Percentiles rank a stretch among this genome's conserved stretches.
Conservation (phyloP, 2,113 vertebrate genomes). For the Microtus pennsylvanicus region DNA sequence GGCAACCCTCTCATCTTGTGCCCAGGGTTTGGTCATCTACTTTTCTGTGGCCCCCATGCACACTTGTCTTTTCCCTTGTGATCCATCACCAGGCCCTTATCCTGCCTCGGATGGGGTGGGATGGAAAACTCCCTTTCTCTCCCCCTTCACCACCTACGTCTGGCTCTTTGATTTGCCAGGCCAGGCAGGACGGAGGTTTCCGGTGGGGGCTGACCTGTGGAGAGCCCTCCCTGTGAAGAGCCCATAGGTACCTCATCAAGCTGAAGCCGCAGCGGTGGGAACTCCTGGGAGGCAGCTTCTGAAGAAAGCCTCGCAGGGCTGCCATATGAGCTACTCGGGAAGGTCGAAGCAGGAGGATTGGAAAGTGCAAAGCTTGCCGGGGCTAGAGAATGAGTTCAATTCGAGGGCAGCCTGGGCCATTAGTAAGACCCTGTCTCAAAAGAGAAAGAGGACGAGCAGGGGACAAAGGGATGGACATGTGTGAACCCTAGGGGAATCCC, state of each 20-base stretch:
- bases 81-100: conserved; percentile 58
- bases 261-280: not conserved
- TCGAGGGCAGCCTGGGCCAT: not conserved
- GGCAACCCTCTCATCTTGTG: conserved; percentile 63
- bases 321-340: not conserved
- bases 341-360: not conserved
- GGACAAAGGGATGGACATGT: not conserved
- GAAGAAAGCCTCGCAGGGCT: not conserved
- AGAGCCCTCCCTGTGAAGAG: not conserved
- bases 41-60: not conserved
- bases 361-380: not conserved
- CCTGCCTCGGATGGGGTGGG: conserved; percentile 65
- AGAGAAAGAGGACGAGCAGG: not conserved
- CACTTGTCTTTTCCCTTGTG: not conserved
- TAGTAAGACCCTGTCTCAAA: not conserved
- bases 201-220: conserved; percentile 56
- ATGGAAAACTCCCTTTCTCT: conserved; percentile 53
- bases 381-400: not conserved
- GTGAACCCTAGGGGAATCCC: too few species aligned
- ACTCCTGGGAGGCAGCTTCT: not conserved
- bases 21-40: not conserved
- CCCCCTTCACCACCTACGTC: conserved; percentile 62
- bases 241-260: not conserved
- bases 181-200: conserved; percentile 65
- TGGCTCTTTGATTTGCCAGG: conserved; percentile 75